Evolutionary conservation across 2,797 vertebrate genomes (phyloP), one percentile per base, ranked within the genome.

Genomic region (Phataginus tricuspis): DNA sequence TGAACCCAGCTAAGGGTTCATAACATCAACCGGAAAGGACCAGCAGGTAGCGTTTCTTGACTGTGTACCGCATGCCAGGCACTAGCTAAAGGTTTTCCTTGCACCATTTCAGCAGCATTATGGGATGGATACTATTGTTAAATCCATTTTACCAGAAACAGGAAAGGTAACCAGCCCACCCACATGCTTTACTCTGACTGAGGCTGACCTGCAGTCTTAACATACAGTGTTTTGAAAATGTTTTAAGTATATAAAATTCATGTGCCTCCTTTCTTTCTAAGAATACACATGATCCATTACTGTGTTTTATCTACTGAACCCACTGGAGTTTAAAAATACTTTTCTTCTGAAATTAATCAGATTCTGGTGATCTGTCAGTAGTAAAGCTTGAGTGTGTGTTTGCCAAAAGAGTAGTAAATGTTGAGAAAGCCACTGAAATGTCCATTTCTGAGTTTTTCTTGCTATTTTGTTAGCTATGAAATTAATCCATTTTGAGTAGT

Each of bases 311-410:
- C n/a, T 49, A 8, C 34, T 86, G 88, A 86, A 16, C 39, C 66
- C 4, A 3, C 14, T 80, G 34, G 53, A 79, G 5, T 79, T 80
- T 86, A 63, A 66, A 83, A 63, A 59, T 89, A 74, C 18, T 53
- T 92, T 68, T 72, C n/a, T 86, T 92, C 69, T 92, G 68, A 86
- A 86, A 84, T 93, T 6, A 87, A 45, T 71, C 59, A 93, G 55
- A 72, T 95, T 86, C 27, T 51, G n/a, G 49, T 71, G 27, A 86
- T 83, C 63, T 93, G 55, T 96, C 37, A 64, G 42, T 86, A 18
- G 74, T 83, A 61, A 59, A 86, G 31, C 64, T 77, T 34, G 61
- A 71, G 23, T 72, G 37, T 7, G 16, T 75, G 27, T 75, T 75
- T 92, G 49, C 63, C 57, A 79, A 61, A 86, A 83, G 80, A 61